These are phyloP conservation scores for Gymnogyps californianus DNA, from an alignment of 2,113 vertebrate species.

Conservation along the genomic window DNA sequence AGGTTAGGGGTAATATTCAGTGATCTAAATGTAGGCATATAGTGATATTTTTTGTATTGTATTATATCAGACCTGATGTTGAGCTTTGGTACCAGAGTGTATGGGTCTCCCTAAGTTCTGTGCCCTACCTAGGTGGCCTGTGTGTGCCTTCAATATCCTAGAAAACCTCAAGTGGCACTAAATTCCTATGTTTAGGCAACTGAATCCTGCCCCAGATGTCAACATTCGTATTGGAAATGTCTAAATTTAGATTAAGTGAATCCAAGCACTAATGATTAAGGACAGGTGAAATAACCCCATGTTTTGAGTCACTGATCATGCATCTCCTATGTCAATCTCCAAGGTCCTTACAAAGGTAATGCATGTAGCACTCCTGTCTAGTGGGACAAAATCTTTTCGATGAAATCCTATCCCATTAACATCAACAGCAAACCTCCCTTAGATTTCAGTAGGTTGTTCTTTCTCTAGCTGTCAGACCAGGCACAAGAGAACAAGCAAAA, in stretches of 20 bases:
- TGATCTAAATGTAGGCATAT: neutral
- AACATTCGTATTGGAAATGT: neutral
- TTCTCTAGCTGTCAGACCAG: neutral
- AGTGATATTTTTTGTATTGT: neutral
- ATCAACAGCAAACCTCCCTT: neutral
- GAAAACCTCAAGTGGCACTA: neutral
- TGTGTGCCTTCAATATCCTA: neutral
- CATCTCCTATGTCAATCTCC: neutral
- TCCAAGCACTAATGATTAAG: neutral
- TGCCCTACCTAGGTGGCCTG: neutral
- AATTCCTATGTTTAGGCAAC: neutral
- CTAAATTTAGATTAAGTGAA: neutral
- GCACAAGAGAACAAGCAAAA: neutral
- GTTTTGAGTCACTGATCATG: slow-evolving; percentile 17
- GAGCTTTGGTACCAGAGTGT: neutral
- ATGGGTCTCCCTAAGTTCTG: neutral
- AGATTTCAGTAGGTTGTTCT: neutral
- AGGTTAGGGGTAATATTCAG: neutral
- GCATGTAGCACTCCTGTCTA: neutral
- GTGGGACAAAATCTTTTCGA: neutral
- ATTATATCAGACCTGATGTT: neutral
- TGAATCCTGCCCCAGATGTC: neutral
- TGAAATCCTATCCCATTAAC: neutral
- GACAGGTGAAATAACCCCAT: slow-evolving; percentile 8
- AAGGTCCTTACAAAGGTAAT: neutral